These are phyloP conservation scores for Dolichotis patagonum DNA, from an alignment of 2,113 vertebrate species.

Conservation along the genomic window DNA sequence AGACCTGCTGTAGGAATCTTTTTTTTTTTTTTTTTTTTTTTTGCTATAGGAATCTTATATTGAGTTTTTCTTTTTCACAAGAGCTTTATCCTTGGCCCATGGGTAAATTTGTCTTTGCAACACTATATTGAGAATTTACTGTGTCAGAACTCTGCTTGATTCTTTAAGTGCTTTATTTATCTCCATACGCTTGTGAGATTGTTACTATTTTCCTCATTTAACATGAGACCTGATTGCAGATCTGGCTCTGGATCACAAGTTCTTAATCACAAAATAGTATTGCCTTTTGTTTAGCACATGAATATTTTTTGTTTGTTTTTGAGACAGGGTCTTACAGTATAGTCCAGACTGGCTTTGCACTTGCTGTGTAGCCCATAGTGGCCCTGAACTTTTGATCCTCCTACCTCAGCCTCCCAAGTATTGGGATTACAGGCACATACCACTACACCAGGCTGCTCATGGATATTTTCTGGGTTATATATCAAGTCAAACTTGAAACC, in stretches of 20 bases:
- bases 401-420: background rate
- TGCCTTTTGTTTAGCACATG: slow-evolving; percentile 15
- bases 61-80: slow-evolving; percentile 50
- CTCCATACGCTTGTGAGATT: background rate
- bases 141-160: slow-evolving; percentile 2
- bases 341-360: background rate
- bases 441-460: background rate
- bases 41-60: background rate
- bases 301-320: background rate
- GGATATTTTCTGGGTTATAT: background rate
- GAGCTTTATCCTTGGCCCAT: background rate
- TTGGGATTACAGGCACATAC: background rate
- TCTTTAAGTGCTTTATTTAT: slow-evolving; percentile 33
- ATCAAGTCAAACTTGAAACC: slow-evolving; percentile 6
- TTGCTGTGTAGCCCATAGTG: background rate
- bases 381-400: background rate
- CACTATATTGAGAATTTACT: slow-evolving; percentile 47
- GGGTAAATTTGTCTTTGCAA: slow-evolving; percentile 49
- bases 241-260: background rate
- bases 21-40: no score
- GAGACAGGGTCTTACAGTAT: background rate
- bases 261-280: slow-evolving; percentile 40
- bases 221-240: background rate
- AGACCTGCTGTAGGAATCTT: slow-evolving; percentile 33
- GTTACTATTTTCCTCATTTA: slow-evolving; percentile 49